Percentiles rank a stretch among this genome's conserved stretches.
Evolutionary conservation across 2,113 vertebrate species (phyloP).

Genomic region (Mesocricetus auratus): DNA sequence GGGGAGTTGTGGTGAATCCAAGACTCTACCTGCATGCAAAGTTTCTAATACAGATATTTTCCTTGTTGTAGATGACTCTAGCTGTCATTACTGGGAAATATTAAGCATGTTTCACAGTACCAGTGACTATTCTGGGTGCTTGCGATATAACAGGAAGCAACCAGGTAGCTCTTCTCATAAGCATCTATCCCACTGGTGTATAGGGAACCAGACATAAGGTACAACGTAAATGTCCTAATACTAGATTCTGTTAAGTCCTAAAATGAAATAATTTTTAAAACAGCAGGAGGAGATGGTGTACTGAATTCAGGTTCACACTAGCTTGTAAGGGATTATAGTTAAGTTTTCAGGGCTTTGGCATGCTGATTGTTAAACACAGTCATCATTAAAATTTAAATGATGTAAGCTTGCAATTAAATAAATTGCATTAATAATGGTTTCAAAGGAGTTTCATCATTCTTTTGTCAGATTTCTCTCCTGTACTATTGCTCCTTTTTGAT

Average conservation of each 20-base stretch:
- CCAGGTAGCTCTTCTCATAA: background rate
- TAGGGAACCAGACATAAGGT: background rate
- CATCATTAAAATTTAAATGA: constrained; percentile 41
- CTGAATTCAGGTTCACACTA: background rate
- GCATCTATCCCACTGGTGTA: background rate
- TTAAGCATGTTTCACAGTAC: background rate
- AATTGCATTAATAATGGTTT: background rate
- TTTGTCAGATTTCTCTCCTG: background rate
- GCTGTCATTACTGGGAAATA: background rate
- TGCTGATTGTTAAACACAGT: background rate
- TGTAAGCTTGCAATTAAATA: background rate
- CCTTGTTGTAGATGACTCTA: background rate
- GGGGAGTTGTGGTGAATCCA: background rate
- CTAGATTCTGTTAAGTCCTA: constrained; percentile 17
- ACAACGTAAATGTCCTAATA: background rate
- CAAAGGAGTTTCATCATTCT: constrained; percentile 20
- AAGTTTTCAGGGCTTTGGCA: background rate
- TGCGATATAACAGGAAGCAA: background rate
- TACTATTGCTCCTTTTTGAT: background rate
- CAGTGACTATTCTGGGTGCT: background rate
- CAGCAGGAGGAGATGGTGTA: background rate
- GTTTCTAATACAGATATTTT: background rate
- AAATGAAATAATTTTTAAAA: background rate
- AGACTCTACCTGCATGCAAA: background rate
- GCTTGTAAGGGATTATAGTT: background rate